Base-by-base conservation (phyloP, 92 coral and sea anemone species). In the Paramuricea clavata region DNA sequence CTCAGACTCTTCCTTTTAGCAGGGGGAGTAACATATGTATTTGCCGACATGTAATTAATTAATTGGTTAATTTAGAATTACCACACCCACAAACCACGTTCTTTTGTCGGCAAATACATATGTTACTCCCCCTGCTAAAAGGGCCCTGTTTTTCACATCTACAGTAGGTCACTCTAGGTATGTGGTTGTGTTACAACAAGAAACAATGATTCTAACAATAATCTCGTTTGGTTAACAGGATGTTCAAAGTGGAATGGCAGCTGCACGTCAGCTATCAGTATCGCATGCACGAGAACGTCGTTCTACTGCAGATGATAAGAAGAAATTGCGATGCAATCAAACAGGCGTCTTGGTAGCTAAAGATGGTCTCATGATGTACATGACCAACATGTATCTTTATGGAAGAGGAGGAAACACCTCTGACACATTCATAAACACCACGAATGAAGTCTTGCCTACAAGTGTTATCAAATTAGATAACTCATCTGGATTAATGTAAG, bases 221-320 rank as follows among this genome's bases (percentile, higher is more conserved):
- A n/a, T n/a, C 13, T 57, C 16, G 31, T 64, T 26, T 27, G 67
- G 5, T 44, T 50, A 1, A 41, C 42, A 76, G 82, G 82, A 76
- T 33, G 25, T 76, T 32, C 49, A 35, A 36, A 26, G 61, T 31
- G 82, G 82, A 49, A 76, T 76, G 82, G 67, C 35, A 49, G 82
- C 50, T 27, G 42, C 64, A 22, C 82, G 68, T 36, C 61, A 31
- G 21, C 36, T 52, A 1, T 76, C 82, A 49, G 32, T 36, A 23
- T 30, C 82, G 9, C 82, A 76, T 54, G 69, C 32, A 13, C 82
- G 82, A 28, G 44, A 27, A 30, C 82, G 82, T 22, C 82, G 82
- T n/a, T 56, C 33, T 44, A 17, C 33, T 25, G 31, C 28, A 9
- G 13, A 31, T 12, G 61, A 49, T 44, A 30, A 22, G 5, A 52